A percentile compares a stretch with the other conserved stretches of the same genome.
These are phyloP conservation scores for Tetheella fluctuosa DNA, from an alignment of 2,888 invertebrate genomes.

Conservation along the genomic window DNA sequence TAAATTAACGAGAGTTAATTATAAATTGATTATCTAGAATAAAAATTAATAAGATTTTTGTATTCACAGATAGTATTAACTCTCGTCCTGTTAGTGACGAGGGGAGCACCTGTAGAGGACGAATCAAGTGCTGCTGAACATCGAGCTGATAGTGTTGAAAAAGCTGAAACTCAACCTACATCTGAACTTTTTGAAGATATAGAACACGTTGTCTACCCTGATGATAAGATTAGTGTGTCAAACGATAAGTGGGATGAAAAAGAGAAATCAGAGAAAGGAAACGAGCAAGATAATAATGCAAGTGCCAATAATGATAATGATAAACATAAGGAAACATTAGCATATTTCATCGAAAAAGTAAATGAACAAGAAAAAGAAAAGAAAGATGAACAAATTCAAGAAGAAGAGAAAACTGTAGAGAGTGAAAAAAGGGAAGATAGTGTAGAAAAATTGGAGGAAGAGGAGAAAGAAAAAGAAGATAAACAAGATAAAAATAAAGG, in stretches of 20 bases:
- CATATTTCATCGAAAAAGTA: too few relatives aligned
- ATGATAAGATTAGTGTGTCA: neutral
- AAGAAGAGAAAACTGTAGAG: neutral
- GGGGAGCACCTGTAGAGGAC: neutral
- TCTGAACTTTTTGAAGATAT: neutral
- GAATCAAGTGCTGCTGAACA: neutral
- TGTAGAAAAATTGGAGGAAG: neutral
- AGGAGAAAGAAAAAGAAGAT: neutral
- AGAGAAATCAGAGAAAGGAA: neutral
- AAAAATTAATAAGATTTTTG: too few relatives aligned
- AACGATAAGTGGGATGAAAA: neutral
- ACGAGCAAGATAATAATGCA: neutral
- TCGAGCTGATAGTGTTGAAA: neutral
- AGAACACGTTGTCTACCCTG: neutral
- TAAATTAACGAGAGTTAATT: too few relatives aligned
- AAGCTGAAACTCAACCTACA: neutral
- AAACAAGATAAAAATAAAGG: neutral
- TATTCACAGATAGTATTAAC: constrained; percentile 5
- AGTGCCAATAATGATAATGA: neutral
- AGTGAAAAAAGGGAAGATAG: neutral
- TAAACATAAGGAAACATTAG: too few relatives aligned
- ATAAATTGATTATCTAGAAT: too few relatives aligned
- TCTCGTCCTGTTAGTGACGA: neutral
- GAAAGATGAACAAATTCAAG: neutral
- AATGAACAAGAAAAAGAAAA: neutral